Conservation (phyloP, 2,888 invertebrate species). For the Pelosia muscerda region DNA sequence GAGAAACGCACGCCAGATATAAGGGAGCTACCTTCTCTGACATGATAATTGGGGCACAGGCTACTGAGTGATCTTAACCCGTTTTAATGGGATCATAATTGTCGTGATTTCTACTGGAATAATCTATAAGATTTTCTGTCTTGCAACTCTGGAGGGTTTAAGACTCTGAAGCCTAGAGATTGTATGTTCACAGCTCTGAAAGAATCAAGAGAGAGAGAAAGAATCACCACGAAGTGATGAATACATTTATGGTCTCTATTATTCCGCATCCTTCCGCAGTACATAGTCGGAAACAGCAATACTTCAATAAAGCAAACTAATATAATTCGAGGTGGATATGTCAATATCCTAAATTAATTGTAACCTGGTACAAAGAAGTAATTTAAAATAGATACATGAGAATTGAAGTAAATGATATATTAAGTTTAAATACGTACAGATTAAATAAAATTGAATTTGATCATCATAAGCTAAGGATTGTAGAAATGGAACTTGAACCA, state of each 20-base stretch:
- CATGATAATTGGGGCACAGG: background rate
- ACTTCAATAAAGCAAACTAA: background rate
- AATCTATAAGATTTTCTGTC: background rate
- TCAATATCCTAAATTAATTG: background rate
- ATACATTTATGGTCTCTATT: too few relatives aligned
- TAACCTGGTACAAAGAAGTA: background rate
- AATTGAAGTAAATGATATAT: too few relatives aligned
- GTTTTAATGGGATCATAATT: background rate
- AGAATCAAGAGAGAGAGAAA: background rate
- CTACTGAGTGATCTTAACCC: background rate
- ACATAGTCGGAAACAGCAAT: too few relatives aligned
- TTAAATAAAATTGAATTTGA: too few relatives aligned
- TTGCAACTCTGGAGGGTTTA: background rate
- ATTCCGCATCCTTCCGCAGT: background rate
- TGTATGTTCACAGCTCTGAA: background rate
- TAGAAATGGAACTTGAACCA: background rate
- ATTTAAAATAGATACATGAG: too few relatives aligned
- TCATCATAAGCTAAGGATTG: too few relatives aligned
- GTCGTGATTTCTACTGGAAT: background rate
- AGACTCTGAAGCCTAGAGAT: too few relatives aligned
- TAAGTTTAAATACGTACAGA: too few relatives aligned
- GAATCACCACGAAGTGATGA: too few relatives aligned
- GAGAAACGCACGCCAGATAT: background rate
- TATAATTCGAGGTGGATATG: too few relatives aligned
- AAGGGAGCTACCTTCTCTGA: background rate